phyloP scores from a whole-genome alignment of 2,113 vertebrate genomes.

The Chlorodrepanis virens region DNA sequence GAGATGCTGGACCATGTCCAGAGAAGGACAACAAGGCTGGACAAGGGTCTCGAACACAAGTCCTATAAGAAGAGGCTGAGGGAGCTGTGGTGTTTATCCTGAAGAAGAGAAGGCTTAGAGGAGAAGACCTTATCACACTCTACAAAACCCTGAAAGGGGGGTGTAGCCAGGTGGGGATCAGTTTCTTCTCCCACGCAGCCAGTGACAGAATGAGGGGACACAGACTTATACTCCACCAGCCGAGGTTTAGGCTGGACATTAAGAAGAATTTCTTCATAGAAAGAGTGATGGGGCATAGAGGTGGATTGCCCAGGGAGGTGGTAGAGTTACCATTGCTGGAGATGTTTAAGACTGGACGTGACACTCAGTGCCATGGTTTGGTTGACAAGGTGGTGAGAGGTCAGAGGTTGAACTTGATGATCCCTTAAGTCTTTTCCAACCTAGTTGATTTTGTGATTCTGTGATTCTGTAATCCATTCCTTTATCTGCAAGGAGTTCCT shows the following conservation, averaged over 20 bases:
- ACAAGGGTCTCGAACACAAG: neutral
- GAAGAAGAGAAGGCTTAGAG: neutral
- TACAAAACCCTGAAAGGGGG: neutral
- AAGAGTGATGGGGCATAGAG: no score
- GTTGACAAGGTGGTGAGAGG: neutral
- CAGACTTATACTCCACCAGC: neutral
- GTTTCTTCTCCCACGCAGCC: neutral
- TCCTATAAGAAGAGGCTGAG: neutral
- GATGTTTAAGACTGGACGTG: neutral
- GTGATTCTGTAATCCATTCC: neutral
- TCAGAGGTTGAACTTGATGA: neutral
- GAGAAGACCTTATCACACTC: no score
- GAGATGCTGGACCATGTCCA: neutral
- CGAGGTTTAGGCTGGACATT: neutral
- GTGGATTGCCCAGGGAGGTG: neutral
- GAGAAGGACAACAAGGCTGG: neutral
- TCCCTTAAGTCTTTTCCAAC: neutral
- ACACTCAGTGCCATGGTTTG: neutral
- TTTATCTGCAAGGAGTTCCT: neutral
- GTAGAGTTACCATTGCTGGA: rapidly evolving
- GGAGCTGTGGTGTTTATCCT: neutral
- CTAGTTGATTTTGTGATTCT: neutral
- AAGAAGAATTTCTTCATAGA: neutral
- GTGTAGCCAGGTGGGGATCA: rapidly evolving
- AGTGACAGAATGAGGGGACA: neutral